Evolutionary conservation across 2,113 vertebrate genomes (phyloP), one percentile per base, ranked within the genome.

Genomic region (Nestor notabilis): DNA sequence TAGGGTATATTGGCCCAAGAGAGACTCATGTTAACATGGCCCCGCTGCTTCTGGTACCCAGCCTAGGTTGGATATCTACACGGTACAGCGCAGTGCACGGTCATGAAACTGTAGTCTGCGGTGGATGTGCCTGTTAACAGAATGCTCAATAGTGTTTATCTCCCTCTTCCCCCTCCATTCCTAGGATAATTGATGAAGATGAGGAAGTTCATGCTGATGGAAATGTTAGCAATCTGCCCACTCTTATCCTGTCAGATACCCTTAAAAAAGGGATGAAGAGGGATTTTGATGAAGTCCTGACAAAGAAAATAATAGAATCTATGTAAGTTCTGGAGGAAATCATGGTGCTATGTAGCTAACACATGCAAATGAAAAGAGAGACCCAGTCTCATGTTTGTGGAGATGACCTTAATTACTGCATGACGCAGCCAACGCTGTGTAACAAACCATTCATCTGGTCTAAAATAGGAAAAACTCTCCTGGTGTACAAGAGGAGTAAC

Each of bases 231-330:
- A 97, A 97, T 96, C 97, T 98, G 81, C 98, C 98, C 92, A 98
- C 98, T 84, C 97, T 98, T 95, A 95, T 98, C 92, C 98, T 98
- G 94, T 98, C 98, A 91, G 98, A 98, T 85, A 97, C 98, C 56
- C 97, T 98, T 97, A 98, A 98, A 69, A 98, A 98, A 85, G 97
- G 98, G 85, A 98, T 98, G 96, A 98, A 98, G 96, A 97, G 97
- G 93, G 98, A 98, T 90, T 98, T 98, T 96, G 97, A 97, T 95
- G 98, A 97, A 97, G 97, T 93, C 94, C 98, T 98, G 94, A 98
- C 98, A 92, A 98, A 98, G 96, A 98, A 98, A 97, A 98, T 98
- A 95, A 98, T 98, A 95, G 98, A 98, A 50, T 98, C 98, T 95
- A 98, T 98, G 98, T 98, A 98, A 97, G 98, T 98, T 77, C 79